A percentile compares a stretch with the other conserved stretches of the same genome.
Evolutionary conservation across 2,797 vertebrate genomes (phyloP).

Genomic region (Pipistrellus kuhlii): DNA sequence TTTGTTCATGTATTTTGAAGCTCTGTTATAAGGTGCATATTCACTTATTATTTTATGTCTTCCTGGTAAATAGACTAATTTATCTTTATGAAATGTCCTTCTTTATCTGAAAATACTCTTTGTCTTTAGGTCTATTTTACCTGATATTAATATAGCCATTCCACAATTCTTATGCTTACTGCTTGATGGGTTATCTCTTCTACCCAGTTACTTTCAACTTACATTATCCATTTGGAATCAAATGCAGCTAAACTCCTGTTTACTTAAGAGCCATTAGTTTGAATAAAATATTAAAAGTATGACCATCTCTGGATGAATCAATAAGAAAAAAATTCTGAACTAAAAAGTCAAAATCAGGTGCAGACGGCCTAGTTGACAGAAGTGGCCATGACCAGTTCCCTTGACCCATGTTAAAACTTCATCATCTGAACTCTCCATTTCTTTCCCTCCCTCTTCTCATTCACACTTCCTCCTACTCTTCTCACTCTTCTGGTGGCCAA

Average conservation of each 20-base stretch:
- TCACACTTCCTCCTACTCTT: background rate
- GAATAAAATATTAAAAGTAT: slow-evolving; percentile 14
- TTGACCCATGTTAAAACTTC: background rate
- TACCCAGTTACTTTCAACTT: background rate
- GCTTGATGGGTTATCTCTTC: background rate
- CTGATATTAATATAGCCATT: background rate
- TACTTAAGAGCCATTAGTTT: background rate
- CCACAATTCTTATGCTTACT: background rate
- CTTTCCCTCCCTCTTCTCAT: background rate
- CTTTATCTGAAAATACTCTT: slow-evolving; percentile 3
- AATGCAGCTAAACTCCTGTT: slow-evolving; percentile 38
- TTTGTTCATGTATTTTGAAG: slow-evolving; percentile 23
- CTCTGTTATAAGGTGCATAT: background rate
- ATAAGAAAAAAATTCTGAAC: background rate
- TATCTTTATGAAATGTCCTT: background rate
- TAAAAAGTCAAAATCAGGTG: slow-evolving; percentile 2
- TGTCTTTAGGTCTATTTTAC: background rate
- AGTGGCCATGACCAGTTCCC: background rate
- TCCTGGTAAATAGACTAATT: background rate
- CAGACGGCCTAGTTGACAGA: background rate
- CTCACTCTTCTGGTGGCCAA: background rate
- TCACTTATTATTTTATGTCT: slow-evolving; percentile 35
- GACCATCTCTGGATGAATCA: background rate
- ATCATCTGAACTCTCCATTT: background rate
- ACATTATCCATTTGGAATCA: background rate